Evolutionary conservation across 2,113 vertebrate species (phyloP), one percentile per base, ranked within the genome.

Genomic region (Anthoscopus minutus): DNA sequence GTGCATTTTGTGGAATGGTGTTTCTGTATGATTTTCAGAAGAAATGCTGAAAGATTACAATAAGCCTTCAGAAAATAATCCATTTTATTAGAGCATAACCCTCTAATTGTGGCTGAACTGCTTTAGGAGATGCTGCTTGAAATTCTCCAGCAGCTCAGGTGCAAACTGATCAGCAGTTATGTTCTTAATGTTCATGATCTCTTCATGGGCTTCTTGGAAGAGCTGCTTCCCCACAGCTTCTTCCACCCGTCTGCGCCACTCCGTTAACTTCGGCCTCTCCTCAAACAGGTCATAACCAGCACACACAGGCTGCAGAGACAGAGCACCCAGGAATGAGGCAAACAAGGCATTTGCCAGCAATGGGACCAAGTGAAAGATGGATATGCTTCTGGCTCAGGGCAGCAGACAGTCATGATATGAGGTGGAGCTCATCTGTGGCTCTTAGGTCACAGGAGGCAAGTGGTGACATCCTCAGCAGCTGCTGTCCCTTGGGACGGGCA

Each of bases 171-270:
- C 96, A 56, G 84, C 61, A 2, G 96, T 95, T 64, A 98, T 50
- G 33, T 69, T 88, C 73, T 94, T 82, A 22, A 20, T 1, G 0
- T 96, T 95, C 91, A 98, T 86, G 82, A 98, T 79, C 21, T 11
- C 15, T 24, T 96, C 37, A 1, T 99, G 98, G 11, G 97, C 96
- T 35, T 99, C 98, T 44, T 97, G 96, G 28, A 98, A 98, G 74
- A 98, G 94, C 50, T 98, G 93, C 62, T 93, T 95, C 1, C 98
- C 98, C 22, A 99, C 30, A 1, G 89, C 97, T 28, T 97, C 93
- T 65, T 98, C 98, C 92, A 99, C 98, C 3, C 98, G 58, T 4
- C 96, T 82, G 48, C 97, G 98, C 99, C 99, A 99, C 44, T 96
- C 98, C 0, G 7, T 74, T 23, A 99, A 92, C 90, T 94, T 97